phyloP scores from a whole-genome alignment of 2,113 vertebrate species.

The Melozone crissalis region DNA sequence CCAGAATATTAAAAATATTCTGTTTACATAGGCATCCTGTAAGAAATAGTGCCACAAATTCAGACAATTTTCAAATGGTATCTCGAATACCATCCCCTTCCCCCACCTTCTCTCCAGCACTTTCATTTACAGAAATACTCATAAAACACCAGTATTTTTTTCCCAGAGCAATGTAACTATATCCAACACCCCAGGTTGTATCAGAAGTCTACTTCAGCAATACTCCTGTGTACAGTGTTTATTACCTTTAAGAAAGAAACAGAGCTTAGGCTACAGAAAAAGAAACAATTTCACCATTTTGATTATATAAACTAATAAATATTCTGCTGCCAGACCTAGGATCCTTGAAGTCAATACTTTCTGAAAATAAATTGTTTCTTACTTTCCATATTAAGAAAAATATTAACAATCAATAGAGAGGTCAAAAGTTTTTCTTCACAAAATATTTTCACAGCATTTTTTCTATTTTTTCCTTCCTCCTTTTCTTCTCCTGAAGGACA shows the following conservation, averaged over 20 bases:
- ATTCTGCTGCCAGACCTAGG: neutral
- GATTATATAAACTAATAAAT: constrained; percentile 51
- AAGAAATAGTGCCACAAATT: neutral
- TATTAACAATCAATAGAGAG: neutral
- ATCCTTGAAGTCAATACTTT: constrained; percentile 21
- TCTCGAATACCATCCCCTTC: neutral
- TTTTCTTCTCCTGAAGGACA: neutral
- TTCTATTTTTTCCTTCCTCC: neutral
- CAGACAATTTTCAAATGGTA: neutral
- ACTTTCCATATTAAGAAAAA: constrained; percentile 23
- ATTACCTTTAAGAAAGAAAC: constrained; percentile 44
- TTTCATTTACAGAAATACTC: constrained; percentile 45
- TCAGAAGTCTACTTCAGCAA: constrained; percentile 30
- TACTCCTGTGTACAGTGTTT: constrained; percentile 39
- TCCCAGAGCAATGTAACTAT: constrained; percentile 32
- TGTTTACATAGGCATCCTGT: neutral
- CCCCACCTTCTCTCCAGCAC: neutral
- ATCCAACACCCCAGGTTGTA: constrained; percentile 19
- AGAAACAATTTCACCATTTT: constrained; percentile 20
- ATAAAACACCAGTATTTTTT: neutral
- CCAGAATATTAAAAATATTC: neutral
- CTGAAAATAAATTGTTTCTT: constrained; percentile 40
- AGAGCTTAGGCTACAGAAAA: constrained; percentile 14
- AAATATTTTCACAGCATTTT: neutral
- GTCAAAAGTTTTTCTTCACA: neutral